Evolutionary conservation across 2,113 vertebrate genomes (phyloP).

Genomic region (Neolamprologus cancellatus): DNA sequence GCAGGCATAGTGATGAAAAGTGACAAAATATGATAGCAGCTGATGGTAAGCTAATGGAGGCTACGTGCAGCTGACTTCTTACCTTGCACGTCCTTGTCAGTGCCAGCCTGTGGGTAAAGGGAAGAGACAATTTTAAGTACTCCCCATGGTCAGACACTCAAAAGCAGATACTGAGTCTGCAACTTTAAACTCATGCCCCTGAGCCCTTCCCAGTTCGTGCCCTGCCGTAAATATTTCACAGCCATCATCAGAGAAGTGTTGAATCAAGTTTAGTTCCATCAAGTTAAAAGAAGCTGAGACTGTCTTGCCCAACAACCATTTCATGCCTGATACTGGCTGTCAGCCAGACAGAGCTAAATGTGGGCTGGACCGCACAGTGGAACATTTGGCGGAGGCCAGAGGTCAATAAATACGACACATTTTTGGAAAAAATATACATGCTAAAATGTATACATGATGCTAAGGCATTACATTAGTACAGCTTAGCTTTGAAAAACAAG

Average conservation of each 20-base stretch:
- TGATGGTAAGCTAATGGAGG: neutral
- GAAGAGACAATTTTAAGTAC: neutral
- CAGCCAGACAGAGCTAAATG: neutral
- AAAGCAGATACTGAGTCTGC: neutral
- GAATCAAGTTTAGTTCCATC: neutral
- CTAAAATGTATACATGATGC: neutral
- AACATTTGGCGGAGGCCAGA: neutral
- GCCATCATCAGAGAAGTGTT: neutral
- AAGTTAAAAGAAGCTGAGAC: neutral
- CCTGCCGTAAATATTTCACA: conserved; percentile 22
- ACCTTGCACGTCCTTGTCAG: conserved; percentile 10
- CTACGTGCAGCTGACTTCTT: neutral
- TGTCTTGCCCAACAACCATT: neutral
- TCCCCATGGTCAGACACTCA: neutral
- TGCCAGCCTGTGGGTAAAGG: neutral
- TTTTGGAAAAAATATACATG: neutral
- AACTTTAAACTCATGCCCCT: neutral
- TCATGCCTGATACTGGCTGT: neutral
- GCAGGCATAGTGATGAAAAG: neutral
- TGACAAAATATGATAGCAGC: neutral
- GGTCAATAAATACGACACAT: neutral
- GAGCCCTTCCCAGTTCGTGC: neutral
- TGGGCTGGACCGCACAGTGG: neutral
- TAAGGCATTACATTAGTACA: neutral
- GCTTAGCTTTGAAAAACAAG: neutral